phyloP scores from a whole-genome alignment of 2,888 invertebrate genomes.

The Dione juno region DNA sequence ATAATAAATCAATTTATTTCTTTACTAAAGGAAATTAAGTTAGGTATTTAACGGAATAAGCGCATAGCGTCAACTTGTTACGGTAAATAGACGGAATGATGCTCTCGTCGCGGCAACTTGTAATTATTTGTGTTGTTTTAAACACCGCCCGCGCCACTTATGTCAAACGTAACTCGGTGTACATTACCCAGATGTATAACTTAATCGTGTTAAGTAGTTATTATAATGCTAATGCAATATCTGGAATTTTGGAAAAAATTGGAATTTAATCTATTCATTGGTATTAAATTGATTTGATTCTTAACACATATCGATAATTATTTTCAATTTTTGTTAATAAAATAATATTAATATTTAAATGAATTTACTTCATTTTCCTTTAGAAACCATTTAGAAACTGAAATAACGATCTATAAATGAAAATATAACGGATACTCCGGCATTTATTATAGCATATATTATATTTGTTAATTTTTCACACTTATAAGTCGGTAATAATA shows the following conservation, averaged over 20 bases:
- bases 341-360: too few species aligned
- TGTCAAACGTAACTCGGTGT: slow-evolving; percentile 47
- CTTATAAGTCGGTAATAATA: too few species aligned
- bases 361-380: too few species aligned
- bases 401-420: neutral
- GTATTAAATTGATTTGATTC: too few species aligned
- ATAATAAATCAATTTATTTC: too few species aligned
- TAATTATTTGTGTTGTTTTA: slow-evolving; percentile 73
- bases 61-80: slow-evolving; percentile 45
- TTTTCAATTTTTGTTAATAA: too few species aligned
- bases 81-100: slow-evolving; percentile 58
- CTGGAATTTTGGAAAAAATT: too few species aligned
- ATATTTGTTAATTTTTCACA: too few species aligned
- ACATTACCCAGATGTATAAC: neutral
- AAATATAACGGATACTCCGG: neutral
- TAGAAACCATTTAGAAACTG: too few species aligned
- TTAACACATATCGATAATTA: too few species aligned
- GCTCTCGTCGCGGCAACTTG: slow-evolving; percentile 46
- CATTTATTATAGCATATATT: too few species aligned
- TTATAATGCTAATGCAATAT: neutral
- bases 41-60: slow-evolving; percentile 55
- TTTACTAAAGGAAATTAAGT: neutral
- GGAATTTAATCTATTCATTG: too few species aligned
- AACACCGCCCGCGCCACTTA: slow-evolving; percentile 65
- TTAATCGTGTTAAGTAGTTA: neutral